Conservation (phyloP, 2,113 vertebrate species). For the Macaca mulatta region DNA sequence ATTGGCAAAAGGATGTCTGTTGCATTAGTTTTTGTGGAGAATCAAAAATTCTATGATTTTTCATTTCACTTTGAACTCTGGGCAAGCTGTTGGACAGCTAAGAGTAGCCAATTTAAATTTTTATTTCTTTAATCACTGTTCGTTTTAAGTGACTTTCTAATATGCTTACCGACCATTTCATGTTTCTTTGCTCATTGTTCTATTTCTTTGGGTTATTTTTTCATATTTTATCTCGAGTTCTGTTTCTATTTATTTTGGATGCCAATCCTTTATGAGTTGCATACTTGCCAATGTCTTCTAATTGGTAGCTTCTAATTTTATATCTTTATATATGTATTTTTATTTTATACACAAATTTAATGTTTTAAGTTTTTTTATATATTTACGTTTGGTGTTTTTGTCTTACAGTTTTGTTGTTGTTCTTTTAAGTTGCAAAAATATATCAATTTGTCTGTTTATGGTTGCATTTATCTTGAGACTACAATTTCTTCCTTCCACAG, state of each 20-base stretch:
- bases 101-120: neutral
- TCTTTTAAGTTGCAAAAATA: neutral
- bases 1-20: neutral
- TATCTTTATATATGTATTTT: neutral
- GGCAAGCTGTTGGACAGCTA: neutral
- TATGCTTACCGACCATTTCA: neutral
- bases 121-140: neutral
- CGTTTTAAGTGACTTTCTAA: neutral
- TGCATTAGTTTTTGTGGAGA: neutral
- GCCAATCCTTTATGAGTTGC: neutral
- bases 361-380: neutral
- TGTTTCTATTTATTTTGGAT: neutral
- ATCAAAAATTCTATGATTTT: neutral
- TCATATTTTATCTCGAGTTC: neutral
- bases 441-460: neutral
- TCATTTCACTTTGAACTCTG: neutral
- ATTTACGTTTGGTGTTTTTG: neutral
- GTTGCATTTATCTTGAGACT: neutral
- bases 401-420: neutral
- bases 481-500: neutral
- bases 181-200: neutral
- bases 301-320: neutral
- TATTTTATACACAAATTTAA: neutral
- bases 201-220: neutral
- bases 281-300: neutral